phyloP scores from a whole-genome alignment of 2,888 invertebrate genomes.

The Masnerella sp. region DNA sequence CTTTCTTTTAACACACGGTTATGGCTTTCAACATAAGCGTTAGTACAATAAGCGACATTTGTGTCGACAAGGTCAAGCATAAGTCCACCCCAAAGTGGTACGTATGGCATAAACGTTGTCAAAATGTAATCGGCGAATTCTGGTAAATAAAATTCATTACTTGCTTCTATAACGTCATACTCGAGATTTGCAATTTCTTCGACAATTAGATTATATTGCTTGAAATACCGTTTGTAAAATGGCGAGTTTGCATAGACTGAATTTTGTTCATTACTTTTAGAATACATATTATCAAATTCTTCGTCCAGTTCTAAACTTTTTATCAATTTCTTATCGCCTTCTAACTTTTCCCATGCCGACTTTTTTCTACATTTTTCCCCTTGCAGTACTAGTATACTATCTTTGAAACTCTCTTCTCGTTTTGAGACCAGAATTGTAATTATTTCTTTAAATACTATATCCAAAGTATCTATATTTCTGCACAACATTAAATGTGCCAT shows the following conservation, averaged over 20 bases:
- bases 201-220: not conserved
- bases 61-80: constrained; percentile 43
- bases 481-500: constrained; percentile 41
- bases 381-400: constrained; percentile 14
- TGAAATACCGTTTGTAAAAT: constrained; percentile 16
- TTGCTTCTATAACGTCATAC: not conserved
- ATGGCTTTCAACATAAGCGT: constrained; percentile 55
- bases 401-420: not conserved
- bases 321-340: not conserved
- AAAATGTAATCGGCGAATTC: constrained; percentile 49
- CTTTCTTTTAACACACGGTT: constrained; percentile 11
- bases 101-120: constrained; percentile 54
- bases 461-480: constrained; percentile 29
- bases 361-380: not conserved
- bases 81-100: constrained; percentile 47
- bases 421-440: constrained; percentile 18
- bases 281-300: not conserved
- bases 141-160: constrained; percentile 11
- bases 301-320: constrained; percentile 1
- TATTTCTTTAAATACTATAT: constrained; percentile 33
- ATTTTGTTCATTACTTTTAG: constrained; percentile 2
- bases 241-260: constrained; percentile 26
- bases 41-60: constrained; percentile 52
- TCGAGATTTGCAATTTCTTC: not conserved
- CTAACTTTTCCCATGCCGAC: not conserved